phyloP scores from a whole-genome alignment of 2,797 vertebrate species.

The Furcifer pardalis region DNA sequence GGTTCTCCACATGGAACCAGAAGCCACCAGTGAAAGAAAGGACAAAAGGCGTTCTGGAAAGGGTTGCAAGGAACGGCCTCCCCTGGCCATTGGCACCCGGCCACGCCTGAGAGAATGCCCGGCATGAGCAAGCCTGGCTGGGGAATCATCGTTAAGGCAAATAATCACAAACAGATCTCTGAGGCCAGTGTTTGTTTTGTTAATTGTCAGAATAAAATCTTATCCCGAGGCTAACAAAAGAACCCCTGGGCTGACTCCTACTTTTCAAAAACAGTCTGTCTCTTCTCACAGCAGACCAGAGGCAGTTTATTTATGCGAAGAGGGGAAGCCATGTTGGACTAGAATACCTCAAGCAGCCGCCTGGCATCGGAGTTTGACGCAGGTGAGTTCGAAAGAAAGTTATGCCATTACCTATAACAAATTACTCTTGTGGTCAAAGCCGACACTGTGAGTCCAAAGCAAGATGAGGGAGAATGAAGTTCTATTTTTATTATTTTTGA shows the following conservation, averaged over 20 bases:
- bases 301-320: too few relatives aligned
- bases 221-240: conserved; percentile 56
- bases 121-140: conserved; percentile 23
- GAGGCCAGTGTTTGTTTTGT: conserved; percentile 56
- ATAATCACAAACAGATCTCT: conserved; percentile 68
- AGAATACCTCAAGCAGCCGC: too few relatives aligned
- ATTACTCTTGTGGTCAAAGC: too few relatives aligned
- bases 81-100: conserved; percentile 9
- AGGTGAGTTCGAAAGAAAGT: too few relatives aligned
- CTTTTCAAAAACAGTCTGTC: neutral
- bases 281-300: neutral
- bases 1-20: conserved; percentile 9
- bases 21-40: neutral
- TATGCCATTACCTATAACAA: neutral
- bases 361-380: too few relatives aligned
- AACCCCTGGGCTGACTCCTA: conserved; percentile 54
- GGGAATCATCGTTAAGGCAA: conserved; percentile 57
- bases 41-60: conserved; percentile 4
- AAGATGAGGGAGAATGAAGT: too few relatives aligned
- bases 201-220: conserved; percentile 69
- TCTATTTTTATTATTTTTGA: too few relatives aligned
- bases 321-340: neutral
- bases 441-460: too few relatives aligned
- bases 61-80: neutral
- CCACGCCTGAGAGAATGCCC: conserved; percentile 35